phyloP scores from a whole-genome alignment of 2,888 invertebrate species.

The Trichopoda pennipes region DNA sequence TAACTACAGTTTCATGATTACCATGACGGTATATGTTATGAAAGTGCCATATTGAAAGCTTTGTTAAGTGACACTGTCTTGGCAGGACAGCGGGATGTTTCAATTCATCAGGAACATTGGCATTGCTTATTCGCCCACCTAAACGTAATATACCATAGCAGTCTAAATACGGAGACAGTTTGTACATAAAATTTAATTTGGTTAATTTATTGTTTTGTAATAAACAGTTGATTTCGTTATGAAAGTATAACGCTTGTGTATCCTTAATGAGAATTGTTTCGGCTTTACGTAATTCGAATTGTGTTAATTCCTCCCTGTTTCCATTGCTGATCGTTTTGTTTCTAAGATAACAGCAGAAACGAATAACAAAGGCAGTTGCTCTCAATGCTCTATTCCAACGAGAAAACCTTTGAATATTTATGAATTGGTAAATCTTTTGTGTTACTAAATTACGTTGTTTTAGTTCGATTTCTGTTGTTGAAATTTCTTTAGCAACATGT shows the following conservation, averaged over 20 bases:
- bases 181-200: background rate
- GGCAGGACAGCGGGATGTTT: conserved; percentile 42
- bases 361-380: conserved; percentile 27
- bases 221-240: conserved; percentile 27
- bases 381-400: conserved; percentile 43
- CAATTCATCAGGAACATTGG: conserved; percentile 27
- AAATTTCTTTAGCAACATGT: too few relatives aligned
- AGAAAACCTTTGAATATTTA: conserved; percentile 50
- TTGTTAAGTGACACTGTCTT: conserved; percentile 11
- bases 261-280: conserved; percentile 37
- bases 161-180: conserved; percentile 37
- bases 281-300: conserved; percentile 31
- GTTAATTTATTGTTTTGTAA: background rate
- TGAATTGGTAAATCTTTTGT: conserved; percentile 16
- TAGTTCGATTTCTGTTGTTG: too few relatives aligned
- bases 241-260: conserved; percentile 14
- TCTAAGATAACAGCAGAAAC: conserved; percentile 14
- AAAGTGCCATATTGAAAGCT: too few relatives aligned
- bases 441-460: conserved; percentile 9
- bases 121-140: conserved; percentile 18
- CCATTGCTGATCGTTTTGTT: background rate
- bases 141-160: conserved; percentile 9
- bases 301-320: background rate
- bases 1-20: too few relatives aligned
- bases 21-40: too few relatives aligned